phyloP scores from a whole-genome alignment of 92 coral and sea anemone species.

The Desmophyllum pertusum region DNA sequence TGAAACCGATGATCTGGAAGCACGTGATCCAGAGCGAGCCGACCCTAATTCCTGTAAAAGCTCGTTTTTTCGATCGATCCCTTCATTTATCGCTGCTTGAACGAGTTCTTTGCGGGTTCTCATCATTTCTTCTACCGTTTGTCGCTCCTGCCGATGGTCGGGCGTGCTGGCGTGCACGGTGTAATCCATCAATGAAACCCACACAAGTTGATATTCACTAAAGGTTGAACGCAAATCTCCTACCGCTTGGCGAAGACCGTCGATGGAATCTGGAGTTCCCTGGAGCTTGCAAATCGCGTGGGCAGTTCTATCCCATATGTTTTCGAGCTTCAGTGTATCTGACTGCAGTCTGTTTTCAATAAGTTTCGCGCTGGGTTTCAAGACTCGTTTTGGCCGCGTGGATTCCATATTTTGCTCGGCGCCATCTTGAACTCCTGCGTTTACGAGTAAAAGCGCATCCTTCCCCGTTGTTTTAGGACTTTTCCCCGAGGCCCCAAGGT shows the following conservation, averaged over 20 bases:
- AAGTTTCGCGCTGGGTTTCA: slow-evolving; percentile 20
- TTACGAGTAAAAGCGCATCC: neutral
- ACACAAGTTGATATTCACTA: slow-evolving; percentile 8
- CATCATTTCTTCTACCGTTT: slow-evolving; percentile 21
- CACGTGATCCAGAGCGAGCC: slow-evolving; percentile 20
- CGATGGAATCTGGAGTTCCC: slow-evolving; percentile 23
- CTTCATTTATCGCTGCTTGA: slow-evolving; percentile 38
- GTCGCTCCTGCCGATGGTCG: neutral
- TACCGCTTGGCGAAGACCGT: slow-evolving; percentile 27
- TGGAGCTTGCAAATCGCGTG: slow-evolving; percentile 10
- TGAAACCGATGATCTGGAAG: slow-evolving; percentile 7
- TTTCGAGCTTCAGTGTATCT: slow-evolving; percentile 16
- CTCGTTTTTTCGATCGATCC: slow-evolving; percentile 33
- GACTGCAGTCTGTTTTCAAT: slow-evolving; percentile 23
- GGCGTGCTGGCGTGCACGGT: slow-evolving; percentile 7
- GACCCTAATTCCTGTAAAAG: slow-evolving; percentile 29
- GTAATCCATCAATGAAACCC: slow-evolving; percentile 27
- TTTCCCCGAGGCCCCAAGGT: neutral
- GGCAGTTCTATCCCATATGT: slow-evolving; percentile 3
- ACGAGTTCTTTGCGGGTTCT: slow-evolving; percentile 29
- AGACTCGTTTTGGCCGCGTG: slow-evolving; percentile 16
- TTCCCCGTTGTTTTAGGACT: neutral
- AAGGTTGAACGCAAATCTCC: slow-evolving; percentile 22
- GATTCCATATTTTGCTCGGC: neutral
- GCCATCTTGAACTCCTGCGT: neutral